Percentiles rank a stretch among this genome's conserved stretches.
Evolutionary conservation across 30 jellyfish, hydroid and myxozoan species (phyloP).

Genomic region (Aurelia sp.): DNA sequence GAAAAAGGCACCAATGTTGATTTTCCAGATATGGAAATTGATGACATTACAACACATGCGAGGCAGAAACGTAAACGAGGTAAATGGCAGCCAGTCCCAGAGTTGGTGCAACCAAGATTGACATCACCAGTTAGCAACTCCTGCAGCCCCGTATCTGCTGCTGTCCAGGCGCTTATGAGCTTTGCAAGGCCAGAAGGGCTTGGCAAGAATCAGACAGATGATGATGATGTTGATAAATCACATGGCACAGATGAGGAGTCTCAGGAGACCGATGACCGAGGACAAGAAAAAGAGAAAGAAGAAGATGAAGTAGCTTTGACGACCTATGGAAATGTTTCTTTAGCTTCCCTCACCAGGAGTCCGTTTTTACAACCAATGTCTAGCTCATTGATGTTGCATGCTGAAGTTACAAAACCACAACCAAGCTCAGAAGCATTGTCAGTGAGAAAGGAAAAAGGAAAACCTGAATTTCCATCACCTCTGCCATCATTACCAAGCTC

Average conservation of each 20-base stretch:
- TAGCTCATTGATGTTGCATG: slow-evolving; percentile 35
- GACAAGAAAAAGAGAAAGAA: slow-evolving; percentile 4
- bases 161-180: slow-evolving; percentile 96
- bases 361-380: slow-evolving; percentile 57
- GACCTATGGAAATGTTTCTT: slow-evolving; percentile 33
- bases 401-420: slow-evolving; percentile 29
- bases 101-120: slow-evolving; percentile 81
- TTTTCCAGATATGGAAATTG: slow-evolving; percentile 59
- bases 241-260: not conserved
- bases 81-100: slow-evolving; percentile 58
- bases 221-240: not conserved
- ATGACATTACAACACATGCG: slow-evolving; percentile 57
- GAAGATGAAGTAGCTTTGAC: slow-evolving; percentile 14
- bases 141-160: slow-evolving; percentile 96
- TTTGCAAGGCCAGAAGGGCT: slow-evolving; percentile 51
- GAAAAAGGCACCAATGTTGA: slow-evolving; percentile 34
- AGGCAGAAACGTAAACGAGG: not conserved
- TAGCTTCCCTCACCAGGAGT: slow-evolving; percentile 37
- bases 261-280: not conserved
- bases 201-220: not conserved
- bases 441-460: not conserved
- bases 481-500: not conserved
- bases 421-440: slow-evolving; percentile 1
- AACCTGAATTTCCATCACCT: not conserved
- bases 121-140: slow-evolving; percentile 82